A percentile compares a stretch with the other conserved stretches of the same genome.
Evolutionary conservation across 2,888 invertebrate genomes (phyloP).

Genomic region (Cremastobaeus sp.): DNA sequence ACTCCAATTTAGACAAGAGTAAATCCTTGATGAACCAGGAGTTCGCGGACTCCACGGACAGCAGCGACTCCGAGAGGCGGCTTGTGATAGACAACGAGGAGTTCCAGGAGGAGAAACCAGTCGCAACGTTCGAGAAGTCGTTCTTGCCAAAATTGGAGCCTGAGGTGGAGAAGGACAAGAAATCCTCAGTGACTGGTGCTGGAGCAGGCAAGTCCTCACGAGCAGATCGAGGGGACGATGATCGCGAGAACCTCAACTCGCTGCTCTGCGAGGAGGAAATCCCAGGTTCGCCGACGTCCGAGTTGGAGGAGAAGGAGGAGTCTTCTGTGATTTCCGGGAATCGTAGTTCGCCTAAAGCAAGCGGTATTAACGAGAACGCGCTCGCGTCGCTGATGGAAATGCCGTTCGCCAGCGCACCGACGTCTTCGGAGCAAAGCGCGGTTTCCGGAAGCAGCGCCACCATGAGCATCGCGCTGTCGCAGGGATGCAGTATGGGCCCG

Average conservation of each 20-base stretch:
- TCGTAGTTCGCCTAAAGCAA: slow-evolving; percentile 75
- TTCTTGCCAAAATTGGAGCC: slow-evolving; percentile 64
- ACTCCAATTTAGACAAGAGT: slow-evolving; percentile 68
- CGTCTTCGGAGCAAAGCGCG: slow-evolving; percentile 77
- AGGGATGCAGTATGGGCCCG: slow-evolving; percentile 56
- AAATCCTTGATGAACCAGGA: slow-evolving; percentile 76
- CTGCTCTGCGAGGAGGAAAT: slow-evolving; percentile 93
- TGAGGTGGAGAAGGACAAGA: slow-evolving; percentile 57
- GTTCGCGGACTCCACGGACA: slow-evolving; percentile 81
- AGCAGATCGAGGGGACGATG: slow-evolving; percentile 78
- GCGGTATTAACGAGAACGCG: slow-evolving; percentile 77
- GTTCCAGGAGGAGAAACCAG: slow-evolving; percentile 61
- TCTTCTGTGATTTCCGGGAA: slow-evolving; percentile 23
- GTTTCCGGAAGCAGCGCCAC: slow-evolving; percentile 68
- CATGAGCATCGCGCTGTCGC: slow-evolving; percentile 67
- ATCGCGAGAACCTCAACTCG: slow-evolving; percentile 85
- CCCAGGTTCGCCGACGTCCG: slow-evolving; percentile 91
- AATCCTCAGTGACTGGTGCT: slow-evolving; percentile 33
- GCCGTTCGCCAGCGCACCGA: slow-evolving; percentile 85
- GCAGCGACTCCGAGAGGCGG: slow-evolving; percentile 83
- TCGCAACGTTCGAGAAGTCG: slow-evolving; percentile 65
- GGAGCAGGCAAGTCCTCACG: slow-evolving; percentile 20
- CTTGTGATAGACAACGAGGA: slow-evolving; percentile 80
- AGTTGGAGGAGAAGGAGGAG: slow-evolving; percentile 73
- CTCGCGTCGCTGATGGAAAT: slow-evolving; percentile 80